Percentiles rank a stretch among this genome's conserved stretches.
Conservation (phyloP, 2,113 vertebrate species). For the Petaurus breviceps region DNA sequence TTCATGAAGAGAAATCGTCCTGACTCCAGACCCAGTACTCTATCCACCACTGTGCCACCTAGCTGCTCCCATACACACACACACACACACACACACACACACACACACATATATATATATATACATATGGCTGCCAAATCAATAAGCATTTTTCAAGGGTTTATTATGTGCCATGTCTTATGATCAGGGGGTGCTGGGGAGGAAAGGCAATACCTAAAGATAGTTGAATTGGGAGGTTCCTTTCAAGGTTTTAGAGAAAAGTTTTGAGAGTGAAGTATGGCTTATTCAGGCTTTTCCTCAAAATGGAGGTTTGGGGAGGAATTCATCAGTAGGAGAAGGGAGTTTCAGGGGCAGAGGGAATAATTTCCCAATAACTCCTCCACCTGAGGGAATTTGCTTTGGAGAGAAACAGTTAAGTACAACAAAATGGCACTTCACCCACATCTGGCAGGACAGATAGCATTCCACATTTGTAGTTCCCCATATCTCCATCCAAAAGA, state of each 20-base stretch:
- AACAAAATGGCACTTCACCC: not conserved
- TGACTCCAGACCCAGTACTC: not conserved
- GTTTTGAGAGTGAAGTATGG: too few species aligned
- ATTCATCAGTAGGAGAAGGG: not conserved
- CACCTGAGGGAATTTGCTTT: not conserved
- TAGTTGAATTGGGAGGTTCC: not conserved
- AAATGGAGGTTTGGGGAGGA: not conserved
- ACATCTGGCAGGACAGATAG: not conserved
- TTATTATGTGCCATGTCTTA: not conserved
- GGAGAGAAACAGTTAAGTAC: not conserved
- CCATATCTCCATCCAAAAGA: not conserved
- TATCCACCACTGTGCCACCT: not conserved
- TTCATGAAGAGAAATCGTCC: not conserved
- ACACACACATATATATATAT: too few species aligned
- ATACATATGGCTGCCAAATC: not conserved
- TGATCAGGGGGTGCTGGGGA: not conserved
- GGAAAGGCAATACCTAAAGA: not conserved
- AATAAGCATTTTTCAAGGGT: not conserved
- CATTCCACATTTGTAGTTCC: not conserved
- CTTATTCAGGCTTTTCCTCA: not conserved
- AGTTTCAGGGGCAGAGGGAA: not conserved
- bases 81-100: too few species aligned
- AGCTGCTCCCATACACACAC: not conserved
- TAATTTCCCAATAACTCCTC: not conserved
- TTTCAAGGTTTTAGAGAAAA: not conserved